Base-by-base conservation (phyloP, 2,888 invertebrate species). In the Uloborus plumipes region DNA sequence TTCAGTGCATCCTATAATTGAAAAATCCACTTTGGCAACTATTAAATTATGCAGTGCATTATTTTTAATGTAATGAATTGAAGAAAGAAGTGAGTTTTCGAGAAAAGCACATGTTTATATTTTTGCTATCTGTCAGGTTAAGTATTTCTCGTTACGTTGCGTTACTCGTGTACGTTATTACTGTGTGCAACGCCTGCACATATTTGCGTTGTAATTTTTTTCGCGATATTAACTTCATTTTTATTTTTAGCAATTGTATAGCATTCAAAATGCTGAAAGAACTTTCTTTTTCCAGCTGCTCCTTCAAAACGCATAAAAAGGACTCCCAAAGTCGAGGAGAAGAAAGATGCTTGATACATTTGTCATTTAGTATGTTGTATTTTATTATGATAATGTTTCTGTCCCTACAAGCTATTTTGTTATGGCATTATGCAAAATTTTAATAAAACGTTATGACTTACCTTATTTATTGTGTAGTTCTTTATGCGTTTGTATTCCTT, bases 261-360 rank as follows among this genome's bases (percentile, higher is more conserved):
- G 66, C 66, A 22, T 20, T 18, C 16, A 14, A 66, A 51, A 26
- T 81, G 80, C 80, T 81, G 80, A 81, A 81, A 74, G 80, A 70
- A 69, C 61, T 81, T 81, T 81, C 55, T 81, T 70, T 81, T 81
- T 81, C 69, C 58, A 81, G 80, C 80, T 72, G 64, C 58, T 65
- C 80, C 73, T 7, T 14, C 49, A 50, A 81, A 81, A 74, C 80
- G 80, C 59, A 74, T 70, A 74, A 78, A 78, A 65, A 74, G 64
- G 74, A 55, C 65, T 74, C 31, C 47, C 53, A 73, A 64, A 18
- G 61, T 49, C 49, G 74, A 74, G 73, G 69, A 73, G 80, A 81
- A 74, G 80, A 74, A 39, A 47, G 50, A 64, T 26, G 74, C 74
- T 20, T 81, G 80, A 81, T 74, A 80, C 55, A 53, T 31, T 71